Evolutionary conservation across 1,140 invertebrate species (phyloP), one percentile per base, ranked within the genome.

Genomic region (Formica selysi): DNA sequence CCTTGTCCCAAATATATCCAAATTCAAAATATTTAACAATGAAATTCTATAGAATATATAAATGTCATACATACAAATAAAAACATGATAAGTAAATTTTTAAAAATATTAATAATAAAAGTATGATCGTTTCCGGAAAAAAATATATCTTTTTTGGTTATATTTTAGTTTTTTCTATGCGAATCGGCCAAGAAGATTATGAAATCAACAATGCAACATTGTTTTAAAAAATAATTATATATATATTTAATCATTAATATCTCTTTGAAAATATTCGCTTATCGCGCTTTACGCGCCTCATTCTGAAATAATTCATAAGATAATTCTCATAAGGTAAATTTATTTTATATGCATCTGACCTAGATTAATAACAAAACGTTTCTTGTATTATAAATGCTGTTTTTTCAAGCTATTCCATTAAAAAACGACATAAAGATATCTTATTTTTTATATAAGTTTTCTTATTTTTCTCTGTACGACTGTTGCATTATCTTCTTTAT

Each of bases 361-460:
- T 16, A 71, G 19, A 32, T 71, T 26, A 73, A 73, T 81, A 61
- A 81, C 13, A 61, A n/a, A 59, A 36, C 3, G 22, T 13, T 41
- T 44, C n/a, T 26, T 59, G 16, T 16, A 10, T 29, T 57, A 59
- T 36, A 4, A 22, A 61, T 70, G 38, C 6, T 59, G 3, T 71
- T 71, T 70, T 70, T 70, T 70, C 36, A 16, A 79, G 22, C n/a
- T 57, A 41, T 22, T 59, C 19, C 13, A 16, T 81, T 38, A 44
- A n/a, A 71, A 67, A 70, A 54, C 3, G 57, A 0, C 19, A 48
- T 22, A 67, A n/a, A 67, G 41, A 48, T 41, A 51, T 67, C 13
- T 36, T 26, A 59, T 32, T 71, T 11, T 22, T 41, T 11, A 11
- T 41, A 41, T 41, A 41, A 41, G 41, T 10, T 48, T 44, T 44